Base-by-base conservation (phyloP, 2,113 vertebrate genomes). In the Salminus brasiliensis region DNA sequence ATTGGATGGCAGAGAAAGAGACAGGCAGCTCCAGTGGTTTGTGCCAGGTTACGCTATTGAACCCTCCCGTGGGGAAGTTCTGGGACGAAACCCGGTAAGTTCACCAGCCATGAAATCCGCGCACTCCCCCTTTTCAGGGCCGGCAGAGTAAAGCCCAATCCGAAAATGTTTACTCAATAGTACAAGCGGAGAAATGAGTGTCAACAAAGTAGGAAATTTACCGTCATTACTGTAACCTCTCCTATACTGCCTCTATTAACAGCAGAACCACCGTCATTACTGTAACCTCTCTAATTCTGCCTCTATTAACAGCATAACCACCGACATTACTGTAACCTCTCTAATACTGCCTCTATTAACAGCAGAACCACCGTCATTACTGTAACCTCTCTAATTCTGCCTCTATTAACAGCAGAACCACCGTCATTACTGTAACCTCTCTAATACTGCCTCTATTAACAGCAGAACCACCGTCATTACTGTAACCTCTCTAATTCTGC, bases 1-100 rank as follows among this genome's bases (percentile, higher is more conserved):
- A 65, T 8, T n/a, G 72, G 25, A 45, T 69, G 53, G 49, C 52
- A 77, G 60, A 78, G 43, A 72, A 59, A 72, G 76, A 72, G 67
- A 72, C 27, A 49, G 68, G 47, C 30, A 53, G 71, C 63, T 53
- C 21, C 69, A 34, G 74, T 21, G 18, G 82, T 77, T 78, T 69
- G 80, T 72, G 71, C 74, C 71, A 84, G 82, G 78, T 81, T 83
- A 80, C 13, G 78, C 73, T 80, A 68, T 76, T 83, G 41, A 72
- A 73, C 72, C 59, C 21, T 76, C 76, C 79, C 74, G n/a, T n/a
- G 73, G 60, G 73, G 82, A 80, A 72, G 67, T 76, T 72, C 36
- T 75, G 65, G 72, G 41, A 76, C 62, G 78, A 81, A 81, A 84
- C 45, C 69, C 72, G 60, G 68, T 73, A 76, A 69, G 82, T 81